Evolutionary conservation across 1,140 invertebrate genomes (phyloP), one percentile per base, ranked within the genome.

Genomic region (Drosophila arawakana): DNA sequence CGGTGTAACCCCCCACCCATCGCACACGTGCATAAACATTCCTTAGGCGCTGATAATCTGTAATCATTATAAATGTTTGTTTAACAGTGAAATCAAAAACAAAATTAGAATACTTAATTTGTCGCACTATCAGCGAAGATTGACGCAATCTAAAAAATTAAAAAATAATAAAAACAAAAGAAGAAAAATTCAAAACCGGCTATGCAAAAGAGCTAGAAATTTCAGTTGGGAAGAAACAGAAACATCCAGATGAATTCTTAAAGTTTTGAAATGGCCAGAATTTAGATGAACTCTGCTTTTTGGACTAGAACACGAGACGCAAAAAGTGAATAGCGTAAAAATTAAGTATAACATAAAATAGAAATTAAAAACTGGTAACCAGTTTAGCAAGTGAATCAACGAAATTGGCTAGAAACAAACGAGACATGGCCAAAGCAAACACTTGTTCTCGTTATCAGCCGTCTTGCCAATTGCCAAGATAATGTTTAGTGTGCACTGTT

Each of bases 21-120:
- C 11, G 25, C 18, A 25, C 47, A 49, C 47, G 18, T 25, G 47
- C 47, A 25, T 18, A 18, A 49, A 49, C 50, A 54, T 54, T 54
- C 30, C 30, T 37, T 35, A 3, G 2, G n/a, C 8, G 34, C 50
- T 54, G 50, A 54, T 37, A 54, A 57, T 43, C 37, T 25, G 10
- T 21, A 57, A 57, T 57, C 15, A 57, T 57, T 43, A 25, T 7
- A 8, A 43, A 18, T 15, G 34, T 18, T 10, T 13, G 13, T 30
- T 15, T 43, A 52, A 41, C 25, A n/a, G 43, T n/a, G 6, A 13
- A 34, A 30, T 30, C 4, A 30, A 30, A 30, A 30, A 30, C 25
- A 30, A 57, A 66, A 46, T 62, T 62, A 62, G 52, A 70, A 46
- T 54, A 70, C 47, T 37, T 59, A 73, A 73, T 73, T 72, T 50